Evolutionary conservation across 2,113 vertebrate genomes (phyloP), one percentile per base, ranked within the genome.

Genomic region (Petaurus breviceps): DNA sequence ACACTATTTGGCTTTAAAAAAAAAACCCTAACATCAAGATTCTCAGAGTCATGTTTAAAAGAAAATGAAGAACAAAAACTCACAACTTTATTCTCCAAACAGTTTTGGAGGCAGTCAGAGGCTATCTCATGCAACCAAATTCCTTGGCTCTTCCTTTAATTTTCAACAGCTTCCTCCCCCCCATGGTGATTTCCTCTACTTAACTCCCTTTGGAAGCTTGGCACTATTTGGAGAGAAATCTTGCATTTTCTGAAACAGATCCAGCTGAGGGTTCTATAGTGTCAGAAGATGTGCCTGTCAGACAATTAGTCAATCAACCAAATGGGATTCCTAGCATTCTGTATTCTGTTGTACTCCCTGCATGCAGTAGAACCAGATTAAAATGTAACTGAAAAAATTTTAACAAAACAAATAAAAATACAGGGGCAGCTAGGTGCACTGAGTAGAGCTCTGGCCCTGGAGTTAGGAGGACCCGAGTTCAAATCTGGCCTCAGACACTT

Each of bases 151-250:
- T 77, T 19, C 26, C 25, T 61, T 16, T n/a, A n/a, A 77, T 19
- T 77, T 77, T n/a, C 37, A n/a, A n/a, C 5, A 77, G 1, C 11
- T 1, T 0, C 1, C 1, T 14, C 16, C 37, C 16, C 16, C 16
- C 2, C 28, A 61, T 31, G 55, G 55, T 61, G 55, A 28, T 28
- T 19, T 11, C 68, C 16, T 16, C 14, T 77, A 77, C 68, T 77
- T 77, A 77, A n/a, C 16, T 77, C 14, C 61, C 31, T 68, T 68
- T n/a, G 37, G 22, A 37, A 77, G 37, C 3, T n/a, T 6, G 19
- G 4, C 8, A 61, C 37, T 77, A 77, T 77, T 77, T 77, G 68
- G 68, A 77, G 37, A n/a, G 68, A 77, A n/a, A 77, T 77, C 9
- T n/a, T 77, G 68, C 37, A n/a, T 77, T 77, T 77, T 77, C 37